Conservation (phyloP, 2,113 vertebrate genomes). For the Sylvietta virens region DNA sequence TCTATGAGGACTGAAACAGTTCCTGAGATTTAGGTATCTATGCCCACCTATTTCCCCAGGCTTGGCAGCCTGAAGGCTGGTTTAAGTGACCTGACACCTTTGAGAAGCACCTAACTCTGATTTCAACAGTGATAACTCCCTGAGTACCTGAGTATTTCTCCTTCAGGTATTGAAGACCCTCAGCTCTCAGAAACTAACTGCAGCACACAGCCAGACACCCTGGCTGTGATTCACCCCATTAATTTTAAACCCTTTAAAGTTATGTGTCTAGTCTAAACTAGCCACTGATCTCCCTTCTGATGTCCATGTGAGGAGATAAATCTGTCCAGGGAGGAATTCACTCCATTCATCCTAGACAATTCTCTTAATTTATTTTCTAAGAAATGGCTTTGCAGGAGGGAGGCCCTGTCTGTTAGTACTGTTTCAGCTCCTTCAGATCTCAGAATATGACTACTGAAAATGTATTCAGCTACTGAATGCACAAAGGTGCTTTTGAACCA, state of each 20-base stretch:
- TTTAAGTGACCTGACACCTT: neutral
- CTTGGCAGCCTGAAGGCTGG: neutral
- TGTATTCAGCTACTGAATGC: neutral
- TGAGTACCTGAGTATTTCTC: neutral
- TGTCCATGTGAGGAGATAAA: conserved; percentile 16
- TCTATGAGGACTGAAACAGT: neutral
- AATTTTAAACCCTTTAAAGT: conserved; percentile 20
- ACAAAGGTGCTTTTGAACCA: neutral
- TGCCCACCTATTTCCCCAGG: neutral
- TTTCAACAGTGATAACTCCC: neutral
- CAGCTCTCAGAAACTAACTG: neutral
- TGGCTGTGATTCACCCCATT: neutral
- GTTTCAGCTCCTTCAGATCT: neutral
- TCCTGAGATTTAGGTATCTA: neutral
- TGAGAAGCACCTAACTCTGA: neutral
- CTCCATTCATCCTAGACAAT: neutral
- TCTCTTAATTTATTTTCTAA: neutral
- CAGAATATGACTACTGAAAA: neutral
- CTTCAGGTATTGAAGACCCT: neutral
- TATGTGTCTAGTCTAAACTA: neutral
- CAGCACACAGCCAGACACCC: neutral
- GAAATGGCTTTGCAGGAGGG: neutral
- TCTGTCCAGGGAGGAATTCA: neutral
- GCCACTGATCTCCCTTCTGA: neutral
- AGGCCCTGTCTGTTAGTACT: neutral